Percentiles rank a stretch among this genome's conserved stretches.
Evolutionary conservation across 2,888 invertebrate species (phyloP).

Genomic region (Limnephilus auricula): DNA sequence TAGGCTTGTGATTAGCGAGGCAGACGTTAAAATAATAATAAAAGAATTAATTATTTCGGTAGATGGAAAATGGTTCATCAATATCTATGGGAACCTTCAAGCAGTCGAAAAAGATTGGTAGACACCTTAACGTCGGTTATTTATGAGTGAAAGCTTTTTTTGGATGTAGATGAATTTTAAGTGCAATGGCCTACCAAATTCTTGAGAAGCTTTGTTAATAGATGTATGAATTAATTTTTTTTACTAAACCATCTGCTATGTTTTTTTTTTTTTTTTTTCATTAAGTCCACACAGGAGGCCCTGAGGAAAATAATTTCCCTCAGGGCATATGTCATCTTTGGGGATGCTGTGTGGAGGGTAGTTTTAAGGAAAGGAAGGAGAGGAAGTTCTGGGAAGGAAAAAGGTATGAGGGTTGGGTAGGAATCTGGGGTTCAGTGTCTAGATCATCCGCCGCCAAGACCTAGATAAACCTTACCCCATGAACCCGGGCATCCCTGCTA

Average conservation of each 20-base stretch:
- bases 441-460: too few species aligned
- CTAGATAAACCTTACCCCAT: too few species aligned
- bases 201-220: not conserved
- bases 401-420: too few species aligned
- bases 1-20: constrained; percentile 32
- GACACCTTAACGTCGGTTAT: not conserved
- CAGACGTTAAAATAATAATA: constrained; percentile 23
- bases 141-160: not conserved
- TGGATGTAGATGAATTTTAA: not conserved
- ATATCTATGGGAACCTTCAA: constrained; percentile 33
- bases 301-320: too few species aligned
- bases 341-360: too few species aligned
- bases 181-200: not conserved
- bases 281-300: too few species aligned
- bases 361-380: too few species aligned
- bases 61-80: not conserved
- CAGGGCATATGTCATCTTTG: too few species aligned
- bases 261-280: too few species aligned
- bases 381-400: too few species aligned
- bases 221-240: not conserved
- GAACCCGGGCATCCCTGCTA: too few species aligned
- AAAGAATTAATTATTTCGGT: constrained; percentile 19
- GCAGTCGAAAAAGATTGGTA: not conserved
- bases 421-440: too few species aligned
- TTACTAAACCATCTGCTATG: not conserved